A percentile compares a stretch with the other conserved stretches of the same genome.
These are phyloP conservation scores for Blastobasis adustella DNA, from an alignment of 2,888 invertebrate species.

Conservation along the genomic window DNA sequence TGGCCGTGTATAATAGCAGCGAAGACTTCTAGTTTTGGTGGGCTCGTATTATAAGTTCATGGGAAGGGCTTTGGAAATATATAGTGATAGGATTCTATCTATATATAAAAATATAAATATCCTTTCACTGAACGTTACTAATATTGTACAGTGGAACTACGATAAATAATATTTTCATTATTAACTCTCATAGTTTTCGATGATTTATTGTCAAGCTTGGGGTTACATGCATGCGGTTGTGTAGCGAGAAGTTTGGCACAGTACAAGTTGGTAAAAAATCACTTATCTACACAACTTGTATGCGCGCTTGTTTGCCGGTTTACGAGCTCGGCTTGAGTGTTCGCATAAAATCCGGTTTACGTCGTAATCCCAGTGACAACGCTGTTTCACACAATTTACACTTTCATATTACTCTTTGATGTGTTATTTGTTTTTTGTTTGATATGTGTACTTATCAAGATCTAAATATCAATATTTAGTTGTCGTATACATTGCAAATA, in stretches of 20 bases:
- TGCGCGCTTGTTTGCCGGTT: constrained; percentile 38
- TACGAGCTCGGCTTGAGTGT: constrained; percentile 39
- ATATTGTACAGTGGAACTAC: too few relatives aligned
- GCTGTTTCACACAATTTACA: constrained; percentile 37
- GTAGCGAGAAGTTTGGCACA: not conserved
- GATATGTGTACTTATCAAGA: too few relatives aligned
- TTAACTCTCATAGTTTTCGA: not conserved
- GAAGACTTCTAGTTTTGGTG: not conserved
- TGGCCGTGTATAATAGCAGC: too few relatives aligned
- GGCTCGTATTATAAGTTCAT: not conserved
- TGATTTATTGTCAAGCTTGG: not conserved
- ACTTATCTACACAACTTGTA: constrained; percentile 23
- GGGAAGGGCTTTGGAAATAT: too few relatives aligned
- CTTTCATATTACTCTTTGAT: constrained; percentile 26
- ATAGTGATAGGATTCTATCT: too few relatives aligned
- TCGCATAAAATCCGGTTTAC: constrained; percentile 45
- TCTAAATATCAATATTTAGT: too few relatives aligned
- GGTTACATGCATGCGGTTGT: not conserved
- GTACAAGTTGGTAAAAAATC: constrained; percentile 16
- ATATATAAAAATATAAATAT: too few relatives aligned
- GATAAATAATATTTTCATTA: too few relatives aligned
- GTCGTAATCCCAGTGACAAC: constrained; percentile 35
- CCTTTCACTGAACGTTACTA: too few relatives aligned
- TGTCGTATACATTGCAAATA: too few relatives aligned
- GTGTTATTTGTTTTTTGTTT: too few relatives aligned